phyloP scores from a whole-genome alignment of 2,888 invertebrate genomes.

The Cerastoderma edule region DNA sequence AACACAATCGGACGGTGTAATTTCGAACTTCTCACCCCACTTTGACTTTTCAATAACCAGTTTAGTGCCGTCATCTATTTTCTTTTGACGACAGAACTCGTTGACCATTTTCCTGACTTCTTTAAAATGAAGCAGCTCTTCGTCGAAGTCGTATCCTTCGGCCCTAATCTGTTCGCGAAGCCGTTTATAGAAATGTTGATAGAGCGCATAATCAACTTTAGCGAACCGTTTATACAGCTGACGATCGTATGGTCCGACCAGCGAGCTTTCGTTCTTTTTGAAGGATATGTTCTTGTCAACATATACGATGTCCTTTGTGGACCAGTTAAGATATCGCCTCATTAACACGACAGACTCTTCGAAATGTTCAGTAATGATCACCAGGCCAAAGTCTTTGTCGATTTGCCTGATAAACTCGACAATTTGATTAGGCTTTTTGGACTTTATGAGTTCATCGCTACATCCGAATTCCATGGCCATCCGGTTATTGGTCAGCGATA shows the following conservation, averaged over 20 bases:
- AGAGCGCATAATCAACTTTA: slow-evolving; percentile 58
- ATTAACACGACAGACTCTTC: slow-evolving; percentile 62
- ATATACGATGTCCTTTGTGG: slow-evolving; percentile 59
- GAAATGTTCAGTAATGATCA: slow-evolving; percentile 61
- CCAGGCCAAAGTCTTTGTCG: slow-evolving; percentile 54
- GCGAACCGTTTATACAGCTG: slow-evolving; percentile 56
- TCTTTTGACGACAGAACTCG: slow-evolving; percentile 50
- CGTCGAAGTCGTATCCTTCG: slow-evolving; percentile 60
- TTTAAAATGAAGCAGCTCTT: slow-evolving; percentile 58
- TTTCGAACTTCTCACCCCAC: slow-evolving; percentile 55
- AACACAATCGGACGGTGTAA: slow-evolving; percentile 45
- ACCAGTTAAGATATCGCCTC: slow-evolving; percentile 55
- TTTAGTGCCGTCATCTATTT: slow-evolving; percentile 23
- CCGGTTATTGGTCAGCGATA: slow-evolving; percentile 58
- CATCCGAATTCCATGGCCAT: slow-evolving; percentile 61
- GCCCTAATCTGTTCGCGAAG: slow-evolving; percentile 50
- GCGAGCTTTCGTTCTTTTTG: slow-evolving; percentile 45
- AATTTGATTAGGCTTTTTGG: slow-evolving; percentile 27
- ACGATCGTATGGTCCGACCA: slow-evolving; percentile 56
- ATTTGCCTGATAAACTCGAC: slow-evolving; percentile 41
- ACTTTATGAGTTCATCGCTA: slow-evolving; percentile 44
- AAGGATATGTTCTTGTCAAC: slow-evolving; percentile 51
- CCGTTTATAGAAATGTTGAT: slow-evolving; percentile 52
- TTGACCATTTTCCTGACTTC: slow-evolving; percentile 51
- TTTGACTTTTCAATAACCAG: slow-evolving; percentile 42